Base-by-base conservation (phyloP, 2,113 vertebrate genomes). In the Tauraco erythrolophus region DNA sequence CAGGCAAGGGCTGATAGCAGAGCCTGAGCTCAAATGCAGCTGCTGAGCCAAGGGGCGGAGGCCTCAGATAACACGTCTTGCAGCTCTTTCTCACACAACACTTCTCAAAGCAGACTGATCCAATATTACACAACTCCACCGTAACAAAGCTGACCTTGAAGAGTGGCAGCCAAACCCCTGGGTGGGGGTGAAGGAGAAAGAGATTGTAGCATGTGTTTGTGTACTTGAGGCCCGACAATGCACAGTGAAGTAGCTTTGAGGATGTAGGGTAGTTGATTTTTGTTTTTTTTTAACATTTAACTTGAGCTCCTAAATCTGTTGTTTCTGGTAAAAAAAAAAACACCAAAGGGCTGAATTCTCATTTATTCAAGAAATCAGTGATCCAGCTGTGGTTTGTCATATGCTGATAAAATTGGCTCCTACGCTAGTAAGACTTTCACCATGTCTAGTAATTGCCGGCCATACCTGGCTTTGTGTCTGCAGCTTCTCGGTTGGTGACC, bases 381-480 rank as follows among this genome's bases (percentile, higher is more conserved):
- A 66, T 43, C 51, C 56, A 30, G 33, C 56, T 68, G 71, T 75
- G 23, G 28, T 58, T 92, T 94, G 56, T 70, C 43, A 57, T 14
- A 31, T 14, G 51, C 27, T 23, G 33, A 54, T 60, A 37, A 77
- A 87, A 60, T 60, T 92, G 56, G 17, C 39, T 71, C 7, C 9
- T 75, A 22, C 60, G 18, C 18, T 87, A 46, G 27, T 37, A 43
- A 53, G 72, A 56, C 27, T 84, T 75, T 31, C 19, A 48, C 17
- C 22, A 25, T 50, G 27, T 58, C 46, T 50, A 62, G 9, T 54
- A 58, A 84, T 60, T 53, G 51, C 50, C 8, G 0, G 0, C 37
- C 60, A 35, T 35, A 70, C 13, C 12, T 65, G 51, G 24, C 35
- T 89, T 76, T 79, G 46, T 37, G 22, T 35, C 53, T 71, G 46